A percentile compares a stretch with the other conserved stretches of the same genome.
phyloP scores from a whole-genome alignment of 2,888 invertebrate species.

The Tuberolachnus salignus region DNA sequence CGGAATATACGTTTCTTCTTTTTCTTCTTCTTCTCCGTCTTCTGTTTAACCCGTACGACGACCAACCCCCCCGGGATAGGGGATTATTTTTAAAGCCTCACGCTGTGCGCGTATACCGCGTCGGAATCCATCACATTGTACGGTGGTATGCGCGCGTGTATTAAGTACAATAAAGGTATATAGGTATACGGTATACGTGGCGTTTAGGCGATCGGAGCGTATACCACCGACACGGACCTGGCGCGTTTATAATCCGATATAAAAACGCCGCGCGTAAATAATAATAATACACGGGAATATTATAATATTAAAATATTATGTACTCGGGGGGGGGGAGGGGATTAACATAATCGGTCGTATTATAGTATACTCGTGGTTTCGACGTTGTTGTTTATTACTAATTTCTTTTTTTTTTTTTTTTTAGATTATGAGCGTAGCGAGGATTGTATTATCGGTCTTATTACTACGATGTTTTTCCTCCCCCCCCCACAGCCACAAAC shows the following conservation, averaged over 20 bases:
- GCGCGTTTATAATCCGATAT: constrained; percentile 39
- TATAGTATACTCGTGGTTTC: background rate
- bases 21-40: background rate
- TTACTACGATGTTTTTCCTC: too few relatives aligned
- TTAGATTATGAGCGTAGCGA: too few relatives aligned
- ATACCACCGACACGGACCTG: background rate
- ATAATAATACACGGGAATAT: too few relatives aligned
- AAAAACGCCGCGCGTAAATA: constrained; percentile 13
- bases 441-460: background rate
- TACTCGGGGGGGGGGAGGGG: background rate
- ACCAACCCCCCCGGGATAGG: background rate
- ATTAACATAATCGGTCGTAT: constrained; percentile 31
- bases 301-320: too few relatives aligned
- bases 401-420: background rate
- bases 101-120: constrained; percentile 36
- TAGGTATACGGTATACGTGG: too few relatives aligned
- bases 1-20: background rate
- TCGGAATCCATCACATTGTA: background rate
- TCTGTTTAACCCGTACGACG: background rate
- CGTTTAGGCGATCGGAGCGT: too few relatives aligned
- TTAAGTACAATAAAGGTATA: too few relatives aligned
- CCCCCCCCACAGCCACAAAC: too few relatives aligned
- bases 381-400: background rate
- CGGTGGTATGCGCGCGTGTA: too few relatives aligned
- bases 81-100: constrained; percentile 35